Conservation (phyloP, 2,797 vertebrate genomes). For the Takifugu ocellatus region DNA sequence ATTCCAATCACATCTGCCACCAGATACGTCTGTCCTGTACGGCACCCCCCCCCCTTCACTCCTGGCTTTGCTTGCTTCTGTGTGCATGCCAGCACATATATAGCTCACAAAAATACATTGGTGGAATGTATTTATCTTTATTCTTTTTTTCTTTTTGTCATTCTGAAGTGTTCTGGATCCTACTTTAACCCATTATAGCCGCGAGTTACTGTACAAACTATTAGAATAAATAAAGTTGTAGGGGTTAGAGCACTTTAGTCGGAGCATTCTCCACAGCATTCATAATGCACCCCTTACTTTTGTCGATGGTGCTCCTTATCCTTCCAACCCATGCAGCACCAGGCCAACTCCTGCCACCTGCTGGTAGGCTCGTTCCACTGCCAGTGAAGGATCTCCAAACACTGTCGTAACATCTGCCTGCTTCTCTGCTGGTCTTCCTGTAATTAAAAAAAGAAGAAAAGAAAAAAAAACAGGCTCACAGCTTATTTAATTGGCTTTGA, state of each 20-base stretch:
- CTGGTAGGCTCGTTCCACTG: slow-evolving; percentile 59
- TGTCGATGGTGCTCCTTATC: slow-evolving; percentile 69
- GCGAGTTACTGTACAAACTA: too few relatives aligned
- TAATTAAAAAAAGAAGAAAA: background rate
- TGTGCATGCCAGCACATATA: slow-evolving; percentile 59
- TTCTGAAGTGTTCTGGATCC: slow-evolving; percentile 72
- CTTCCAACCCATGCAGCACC: slow-evolving; percentile 81
- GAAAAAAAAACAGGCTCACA: background rate
- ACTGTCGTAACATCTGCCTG: slow-evolving; percentile 43
- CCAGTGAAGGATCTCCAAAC: slow-evolving; percentile 62
- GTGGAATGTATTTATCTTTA: slow-evolving; percentile 18
- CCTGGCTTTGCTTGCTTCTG: slow-evolving; percentile 68
- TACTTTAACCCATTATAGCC: slow-evolving; percentile 21
- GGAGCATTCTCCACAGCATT: slow-evolving; percentile 24
- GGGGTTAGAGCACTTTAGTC: background rate
- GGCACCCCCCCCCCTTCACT: slow-evolving; percentile 40
- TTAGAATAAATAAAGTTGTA: background rate
- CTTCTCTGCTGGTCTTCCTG: background rate
- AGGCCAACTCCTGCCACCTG: slow-evolving; percentile 66
- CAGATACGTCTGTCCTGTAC: slow-evolving; percentile 32
- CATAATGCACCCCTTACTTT: slow-evolving; percentile 49
- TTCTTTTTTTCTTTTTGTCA: slow-evolving; percentile 1
- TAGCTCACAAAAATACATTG: slow-evolving; percentile 42
- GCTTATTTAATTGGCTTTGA: too few relatives aligned
- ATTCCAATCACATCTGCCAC: slow-evolving; percentile 38